Base-by-base conservation (phyloP, 35 echinoderm and acorn worm species). In the Lytechinus pictus region DNA sequence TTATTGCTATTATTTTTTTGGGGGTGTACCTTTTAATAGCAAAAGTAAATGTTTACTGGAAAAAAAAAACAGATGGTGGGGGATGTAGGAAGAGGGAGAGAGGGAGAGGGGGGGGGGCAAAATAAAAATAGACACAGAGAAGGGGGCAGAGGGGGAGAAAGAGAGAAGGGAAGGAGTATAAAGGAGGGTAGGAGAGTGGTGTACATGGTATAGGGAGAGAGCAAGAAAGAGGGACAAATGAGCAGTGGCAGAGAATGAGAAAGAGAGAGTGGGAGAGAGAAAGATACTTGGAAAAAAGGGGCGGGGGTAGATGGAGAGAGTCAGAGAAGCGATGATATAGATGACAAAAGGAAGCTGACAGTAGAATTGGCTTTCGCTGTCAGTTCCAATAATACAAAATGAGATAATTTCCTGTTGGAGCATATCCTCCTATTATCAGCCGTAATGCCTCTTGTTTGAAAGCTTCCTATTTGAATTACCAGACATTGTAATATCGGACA, bases 281-380 rank as follows among this genome's bases (percentile, higher is more conserved):
- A 28, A 21, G 13, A 10, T 27, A 21, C 1, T 44, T 44, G 52
- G 87, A 28, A 44, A 28, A 89, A 14, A 89, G 87, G 16, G 86
- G 86, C 10, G 33, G 87, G 19, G 87, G 33, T 44, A 44, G 19
- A 14, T n/a, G 16, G 9, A 89, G 52, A 1, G 52, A 89, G 27
- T 8, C 27, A 89, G 28, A 89, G 87, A 89, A 53, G 28, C 33
- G 87, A 89, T 52, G 87, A 33, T 89, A 33, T 27, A 27, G 7
- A 89, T 12, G 28, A 89, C 87, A 52, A 53, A 89, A 53, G 87
- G 87, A 89, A 89, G 28, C 87, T 89, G 87, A 89, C 87, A 89
- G 87, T 33, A 89, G 87, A 89, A 89, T 89, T 89, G 87, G 10
- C 87, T 52, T 33, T 89, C 87, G 51, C 87, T 89, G 87, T 53